These are phyloP conservation scores for Seira ritae DNA, from an alignment of 2,888 invertebrate genomes.

Conservation along the genomic window DNA sequence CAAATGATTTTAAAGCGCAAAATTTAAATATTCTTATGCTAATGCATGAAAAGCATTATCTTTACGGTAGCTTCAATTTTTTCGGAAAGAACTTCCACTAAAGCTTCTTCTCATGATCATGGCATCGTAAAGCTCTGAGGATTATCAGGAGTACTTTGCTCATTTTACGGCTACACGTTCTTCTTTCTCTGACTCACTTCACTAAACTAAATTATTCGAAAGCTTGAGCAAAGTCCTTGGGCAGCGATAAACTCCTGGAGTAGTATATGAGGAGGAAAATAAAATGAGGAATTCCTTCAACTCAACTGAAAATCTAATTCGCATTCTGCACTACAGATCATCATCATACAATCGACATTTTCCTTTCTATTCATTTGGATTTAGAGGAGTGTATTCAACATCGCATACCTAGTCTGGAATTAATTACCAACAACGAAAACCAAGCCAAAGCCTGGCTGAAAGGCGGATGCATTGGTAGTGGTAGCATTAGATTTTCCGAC, in stretches of 20 bases:
- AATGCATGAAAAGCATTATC: constrained; percentile 11
- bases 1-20: background rate
- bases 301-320: background rate
- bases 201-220: background rate
- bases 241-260: background rate
- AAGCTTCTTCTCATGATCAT: background rate
- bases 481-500: too few relatives aligned
- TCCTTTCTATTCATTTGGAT: background rate
- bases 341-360: background rate
- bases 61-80: background rate
- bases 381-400: background rate
- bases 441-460: background rate
- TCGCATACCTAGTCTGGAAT: background rate
- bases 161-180: too few relatives aligned
- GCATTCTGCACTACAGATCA: background rate
- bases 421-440: background rate
- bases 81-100: background rate
- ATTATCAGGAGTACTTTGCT: too few relatives aligned
- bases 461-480: too few relatives aligned
- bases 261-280: background rate
- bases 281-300: background rate
- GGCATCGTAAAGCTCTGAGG: background rate
- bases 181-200: background rate
- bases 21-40: background rate
- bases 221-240: background rate